These are phyloP conservation scores for Limnephilus marmoratus DNA, from an alignment of 2,888 invertebrate species.

Conservation along the genomic window DNA sequence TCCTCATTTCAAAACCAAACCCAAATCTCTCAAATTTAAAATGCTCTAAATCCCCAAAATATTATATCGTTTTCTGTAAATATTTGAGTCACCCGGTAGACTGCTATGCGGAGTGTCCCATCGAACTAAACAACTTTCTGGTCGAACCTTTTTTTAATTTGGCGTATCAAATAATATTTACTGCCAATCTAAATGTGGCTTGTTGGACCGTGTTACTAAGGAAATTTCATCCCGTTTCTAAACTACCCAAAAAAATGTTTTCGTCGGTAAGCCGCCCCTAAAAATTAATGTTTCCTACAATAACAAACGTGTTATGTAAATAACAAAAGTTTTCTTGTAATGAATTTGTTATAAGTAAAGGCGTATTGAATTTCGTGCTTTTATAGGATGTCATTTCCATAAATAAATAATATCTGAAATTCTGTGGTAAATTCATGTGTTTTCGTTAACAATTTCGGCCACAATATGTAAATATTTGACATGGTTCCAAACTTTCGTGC, in stretches of 20 bases:
- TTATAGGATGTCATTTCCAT: neutral
- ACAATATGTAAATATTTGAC: neutral
- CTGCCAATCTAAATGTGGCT: neutral
- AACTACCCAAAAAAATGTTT: neutral
- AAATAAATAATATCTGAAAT: neutral
- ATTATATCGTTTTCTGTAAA: too few species aligned
- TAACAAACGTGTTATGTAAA: neutral
- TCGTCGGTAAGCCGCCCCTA: neutral
- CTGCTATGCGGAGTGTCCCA: neutral
- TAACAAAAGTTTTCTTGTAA: neutral
- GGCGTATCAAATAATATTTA: neutral
- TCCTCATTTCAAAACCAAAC: too few species aligned
- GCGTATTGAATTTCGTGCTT: neutral
- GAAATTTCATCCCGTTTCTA: neutral
- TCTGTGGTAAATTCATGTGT: neutral
- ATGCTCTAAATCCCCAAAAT: too few species aligned
- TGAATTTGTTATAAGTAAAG: neutral
- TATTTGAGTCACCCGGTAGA: neutral
- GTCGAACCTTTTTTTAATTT: neutral
- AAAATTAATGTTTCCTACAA: neutral
- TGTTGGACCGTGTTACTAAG: neutral
- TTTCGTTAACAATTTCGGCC: neutral
- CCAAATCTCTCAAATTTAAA: too few species aligned
- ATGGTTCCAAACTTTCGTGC: neutral
- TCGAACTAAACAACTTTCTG: neutral